Percentiles rank a stretch among this genome's conserved stretches.
These are phyloP conservation scores for Danaus plexippus DNA, from an alignment of 1,140 invertebrate genomes.

Conservation along the genomic window DNA sequence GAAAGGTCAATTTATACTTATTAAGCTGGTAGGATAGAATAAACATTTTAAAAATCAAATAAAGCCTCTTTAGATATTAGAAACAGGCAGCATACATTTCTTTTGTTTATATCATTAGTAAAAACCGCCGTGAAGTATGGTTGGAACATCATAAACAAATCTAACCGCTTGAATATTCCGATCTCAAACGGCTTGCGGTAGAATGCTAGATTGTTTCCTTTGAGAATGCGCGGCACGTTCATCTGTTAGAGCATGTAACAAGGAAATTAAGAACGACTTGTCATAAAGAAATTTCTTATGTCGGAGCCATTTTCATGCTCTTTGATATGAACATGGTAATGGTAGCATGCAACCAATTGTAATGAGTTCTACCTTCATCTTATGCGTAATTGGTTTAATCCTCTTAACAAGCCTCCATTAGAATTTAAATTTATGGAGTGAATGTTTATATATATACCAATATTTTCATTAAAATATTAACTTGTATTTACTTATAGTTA, in stretches of 20 bases:
- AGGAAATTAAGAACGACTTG: constrained; percentile 22
- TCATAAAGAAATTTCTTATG: constrained; percentile 10
- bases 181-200: constrained; percentile 29
- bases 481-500: too few species aligned
- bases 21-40: too few species aligned
- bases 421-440: background rate
- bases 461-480: too few species aligned
- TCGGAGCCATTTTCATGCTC: constrained; percentile 10
- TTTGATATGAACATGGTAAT: constrained; percentile 2
- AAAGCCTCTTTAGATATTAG: too few species aligned
- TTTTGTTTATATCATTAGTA: background rate
- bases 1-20: background rate
- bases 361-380: background rate
- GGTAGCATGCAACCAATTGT: background rate
- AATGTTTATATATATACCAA: too few species aligned
- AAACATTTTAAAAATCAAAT: too few species aligned
- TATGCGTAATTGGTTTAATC: too few species aligned
- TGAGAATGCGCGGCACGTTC: constrained; percentile 25
- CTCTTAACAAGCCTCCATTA: constrained; percentile 13
- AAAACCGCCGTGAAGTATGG: constrained; percentile 20
- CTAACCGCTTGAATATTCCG: constrained; percentile 20
- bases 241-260: constrained; percentile 21
- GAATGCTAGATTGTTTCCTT: constrained; percentile 33
- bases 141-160: constrained; percentile 28
- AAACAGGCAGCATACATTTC: too few species aligned